phyloP scores from a whole-genome alignment of 2,113 vertebrate species.

The Eira barbara region DNA sequence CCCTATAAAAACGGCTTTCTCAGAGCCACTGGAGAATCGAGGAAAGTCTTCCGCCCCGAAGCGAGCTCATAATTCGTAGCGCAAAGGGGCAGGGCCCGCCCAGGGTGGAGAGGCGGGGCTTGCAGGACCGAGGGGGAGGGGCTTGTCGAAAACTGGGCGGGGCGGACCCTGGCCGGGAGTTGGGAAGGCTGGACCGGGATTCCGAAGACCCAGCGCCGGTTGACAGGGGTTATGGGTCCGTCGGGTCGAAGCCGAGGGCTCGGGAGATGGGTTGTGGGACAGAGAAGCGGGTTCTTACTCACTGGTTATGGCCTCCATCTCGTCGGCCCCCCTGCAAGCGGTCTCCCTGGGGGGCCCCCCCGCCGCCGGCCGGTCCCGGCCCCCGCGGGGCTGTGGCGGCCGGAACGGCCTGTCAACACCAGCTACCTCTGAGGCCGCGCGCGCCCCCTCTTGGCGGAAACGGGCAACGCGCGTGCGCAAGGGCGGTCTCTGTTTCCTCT shows the following conservation, averaged over 20 bases:
- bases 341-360: conserved; percentile 46
- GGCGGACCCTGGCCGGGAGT: background rate
- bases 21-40: background rate
- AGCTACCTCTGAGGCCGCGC: conserved; percentile 47
- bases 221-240: background rate
- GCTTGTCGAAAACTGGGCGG: background rate
- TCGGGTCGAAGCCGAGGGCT: rapidly evolving
- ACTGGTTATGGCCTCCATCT: conserved; percentile 74
- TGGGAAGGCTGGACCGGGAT: background rate
- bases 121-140: background rate
- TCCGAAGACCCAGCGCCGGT: background rate
- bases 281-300: conserved; percentile 17
- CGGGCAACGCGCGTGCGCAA: conserved; percentile 56
- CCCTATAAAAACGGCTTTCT: background rate
- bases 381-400: conserved; percentile 63
- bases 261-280: background rate
- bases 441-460: conserved; percentile 66
- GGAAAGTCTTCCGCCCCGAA: too few species aligned
- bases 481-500: background rate
- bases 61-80: background rate
- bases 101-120: background rate
- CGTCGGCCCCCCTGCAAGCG: conserved; percentile 24
- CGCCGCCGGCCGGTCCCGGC: conserved; percentile 38
- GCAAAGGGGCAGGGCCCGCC: background rate
- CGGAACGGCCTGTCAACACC: conserved; percentile 51